Percentiles rank a stretch among this genome's conserved stretches.
phyloP scores from a whole-genome alignment of 2,797 vertebrate genomes.

The Muraenolepis orangiensis region DNA sequence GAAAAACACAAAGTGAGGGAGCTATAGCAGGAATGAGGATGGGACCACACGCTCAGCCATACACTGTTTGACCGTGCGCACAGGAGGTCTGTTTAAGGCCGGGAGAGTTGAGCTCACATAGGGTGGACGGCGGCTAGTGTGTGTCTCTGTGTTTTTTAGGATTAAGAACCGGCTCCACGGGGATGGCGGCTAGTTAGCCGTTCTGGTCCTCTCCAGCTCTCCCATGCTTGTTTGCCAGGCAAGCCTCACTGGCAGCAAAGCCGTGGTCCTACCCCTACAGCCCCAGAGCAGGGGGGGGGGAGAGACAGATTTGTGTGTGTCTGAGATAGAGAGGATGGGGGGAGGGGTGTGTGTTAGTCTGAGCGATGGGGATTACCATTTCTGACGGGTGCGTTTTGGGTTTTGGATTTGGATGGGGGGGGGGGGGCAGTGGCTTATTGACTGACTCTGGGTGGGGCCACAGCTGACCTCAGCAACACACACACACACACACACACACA shows the following conservation, averaged over 20 bases:
- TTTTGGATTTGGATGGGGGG: not conserved
- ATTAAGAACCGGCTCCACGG: slow-evolving; percentile 65
- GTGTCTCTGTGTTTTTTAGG: slow-evolving; percentile 60
- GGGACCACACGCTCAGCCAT: too few relatives aligned
- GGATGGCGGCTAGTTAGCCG: slow-evolving; percentile 41
- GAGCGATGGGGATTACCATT: slow-evolving; percentile 1
- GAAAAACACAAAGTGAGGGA: too few relatives aligned
- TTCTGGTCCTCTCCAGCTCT: too few relatives aligned
- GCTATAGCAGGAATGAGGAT: too few relatives aligned
- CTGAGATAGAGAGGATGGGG: too few relatives aligned
- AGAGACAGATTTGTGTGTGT: too few relatives aligned
- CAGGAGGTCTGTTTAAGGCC: too few relatives aligned
- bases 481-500: not conserved
- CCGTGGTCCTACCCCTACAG: too few relatives aligned
- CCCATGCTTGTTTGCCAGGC: slow-evolving; percentile 39
- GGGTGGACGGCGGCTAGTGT: too few relatives aligned
- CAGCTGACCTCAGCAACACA: slow-evolving; percentile 31
- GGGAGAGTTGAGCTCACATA: too few relatives aligned
- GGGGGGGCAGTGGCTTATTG: slow-evolving; percentile 33
- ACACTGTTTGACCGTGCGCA: too few relatives aligned
- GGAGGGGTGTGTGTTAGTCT: slow-evolving; percentile 11
- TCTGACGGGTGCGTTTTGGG: not conserved
- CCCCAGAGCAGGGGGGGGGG: too few relatives aligned
- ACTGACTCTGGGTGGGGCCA: slow-evolving; percentile 48
- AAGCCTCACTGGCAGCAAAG: not conserved